phyloP scores from a whole-genome alignment of 2,113 vertebrate species.

The Ciconia stormi region DNA sequence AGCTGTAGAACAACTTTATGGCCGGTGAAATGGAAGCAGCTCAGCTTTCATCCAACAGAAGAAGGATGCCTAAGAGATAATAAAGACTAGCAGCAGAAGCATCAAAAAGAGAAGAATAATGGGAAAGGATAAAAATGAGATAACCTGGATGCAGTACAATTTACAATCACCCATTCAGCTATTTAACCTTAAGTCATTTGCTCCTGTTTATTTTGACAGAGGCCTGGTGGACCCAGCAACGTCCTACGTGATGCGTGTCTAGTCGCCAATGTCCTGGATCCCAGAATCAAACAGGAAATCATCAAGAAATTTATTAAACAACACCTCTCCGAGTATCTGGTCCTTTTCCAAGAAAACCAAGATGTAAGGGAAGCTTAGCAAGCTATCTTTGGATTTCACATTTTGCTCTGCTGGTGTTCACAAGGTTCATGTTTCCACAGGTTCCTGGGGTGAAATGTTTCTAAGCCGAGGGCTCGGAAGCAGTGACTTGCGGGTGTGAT shows the following conservation, averaged over 20 bases:
- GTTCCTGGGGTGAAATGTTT: not conserved
- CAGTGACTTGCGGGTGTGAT: not conserved
- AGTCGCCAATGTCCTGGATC: slow-evolving; percentile 94
- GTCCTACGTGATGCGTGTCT: slow-evolving; percentile 94
- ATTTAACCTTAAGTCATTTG: not conserved
- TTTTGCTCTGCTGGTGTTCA: not conserved
- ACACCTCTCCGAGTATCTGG: slow-evolving; percentile 94
- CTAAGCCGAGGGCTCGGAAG: not conserved
- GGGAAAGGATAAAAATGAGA: not conserved
- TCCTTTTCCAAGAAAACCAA: slow-evolving; percentile 99
- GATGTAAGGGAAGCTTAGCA: slow-evolving; percentile 82
- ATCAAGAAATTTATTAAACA: slow-evolving; percentile 99
- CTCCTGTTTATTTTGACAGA: slow-evolving; percentile 76
- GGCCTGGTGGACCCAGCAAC: slow-evolving; percentile 92
- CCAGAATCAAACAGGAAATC: slow-evolving; percentile 96
- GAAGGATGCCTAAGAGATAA: not conserved
- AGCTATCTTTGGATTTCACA: slow-evolving; percentile 7
- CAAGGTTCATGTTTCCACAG: not conserved
- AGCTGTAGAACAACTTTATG: not conserved
- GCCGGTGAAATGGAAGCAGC: not conserved
- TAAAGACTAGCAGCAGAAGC: not conserved
- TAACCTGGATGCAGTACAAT: not conserved
- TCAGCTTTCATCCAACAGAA: not conserved
- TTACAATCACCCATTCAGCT: not conserved
- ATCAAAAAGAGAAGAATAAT: not conserved